Conservation (phyloP, 2,888 invertebrate genomes). For the Monochamus alternatus region DNA sequence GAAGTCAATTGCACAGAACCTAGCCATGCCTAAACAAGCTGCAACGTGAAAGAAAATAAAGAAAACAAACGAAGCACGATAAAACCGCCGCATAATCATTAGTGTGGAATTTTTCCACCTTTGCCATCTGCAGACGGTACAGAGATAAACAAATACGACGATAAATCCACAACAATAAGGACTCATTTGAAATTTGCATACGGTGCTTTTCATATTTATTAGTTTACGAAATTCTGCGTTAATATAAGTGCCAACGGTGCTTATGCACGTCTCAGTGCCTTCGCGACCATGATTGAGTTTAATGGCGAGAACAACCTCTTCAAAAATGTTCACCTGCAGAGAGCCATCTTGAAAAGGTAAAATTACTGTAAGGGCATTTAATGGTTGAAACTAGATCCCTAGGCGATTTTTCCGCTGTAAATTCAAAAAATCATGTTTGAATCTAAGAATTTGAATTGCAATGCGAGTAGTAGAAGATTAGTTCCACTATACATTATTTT, state of each 20-base stretch:
- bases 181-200: slow-evolving; percentile 25
- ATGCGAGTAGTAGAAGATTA: too few species aligned
- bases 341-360: slow-evolving; percentile 56
- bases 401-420: neutral
- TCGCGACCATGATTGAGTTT: slow-evolving; percentile 33
- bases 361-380: neutral
- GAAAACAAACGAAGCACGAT: too few species aligned
- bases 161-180: slow-evolving; percentile 21
- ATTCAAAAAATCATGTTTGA: neutral
- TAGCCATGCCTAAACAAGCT: too few species aligned
- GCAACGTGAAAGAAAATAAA: too few species aligned
- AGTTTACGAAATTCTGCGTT: slow-evolving; percentile 20
- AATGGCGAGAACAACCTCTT: slow-evolving; percentile 43
- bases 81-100: too few species aligned
- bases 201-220: slow-evolving; percentile 28
- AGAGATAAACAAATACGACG: slow-evolving; percentile 14
- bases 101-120: slow-evolving; percentile 22
- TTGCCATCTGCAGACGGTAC: slow-evolving; percentile 2
- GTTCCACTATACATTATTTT: too few species aligned
- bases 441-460: too few species aligned
- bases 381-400: neutral
- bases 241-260: slow-evolving; percentile 18
- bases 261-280: slow-evolving; percentile 17
- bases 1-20: too few species aligned
- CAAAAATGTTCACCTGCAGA: slow-evolving; percentile 53